Evolutionary conservation across 2,888 invertebrate genomes (phyloP), one percentile per base, ranked within the genome.

Genomic region (Himalopsyche japonica): DNA sequence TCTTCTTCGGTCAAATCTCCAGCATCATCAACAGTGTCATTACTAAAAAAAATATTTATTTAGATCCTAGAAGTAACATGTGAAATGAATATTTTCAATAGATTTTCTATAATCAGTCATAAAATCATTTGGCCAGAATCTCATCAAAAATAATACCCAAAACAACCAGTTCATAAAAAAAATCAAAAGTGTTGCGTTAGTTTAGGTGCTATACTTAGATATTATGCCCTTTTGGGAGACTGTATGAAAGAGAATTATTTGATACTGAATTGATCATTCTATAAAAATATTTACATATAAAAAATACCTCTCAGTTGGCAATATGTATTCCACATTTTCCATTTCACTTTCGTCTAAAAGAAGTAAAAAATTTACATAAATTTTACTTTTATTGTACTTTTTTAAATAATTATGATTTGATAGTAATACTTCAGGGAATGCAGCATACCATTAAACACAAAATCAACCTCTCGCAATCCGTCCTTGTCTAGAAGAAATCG

Each of bases 391-490:
- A 12, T 30, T 76, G 15, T 5, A 20, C 15, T 76, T 3, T 15
- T 76, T 0, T n/a, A n/a, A n/a, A 76, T 24, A 27, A 18, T 32
- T 1, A 34, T 76, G 30, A 30, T n/a, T 0, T n/a, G 18, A 10
- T 30, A 76, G 18, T 64, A 2, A 37, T 8, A 27, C 24, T 76
- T 34, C n/a, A 76, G 27, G 20, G 49, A 49, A 49, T 49, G 20
- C 24, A 6, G 24, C 6, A 57, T 57, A 57, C 57, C 57, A 43
- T 43, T 43, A 76, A 76, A 34, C 3, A 32, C 24, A n/a, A 77
- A 70, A 24, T 80, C 70, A 20, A 85, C n/a, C 70, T 85, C 85
- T 30, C 80, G 70, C n/a, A 85, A 24, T 7, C 85, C 85, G 2
- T 80, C 82, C 6, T 30, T 81, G 32, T 85, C 83, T 6, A 85